Base-by-base conservation (phyloP, 2,113 vertebrate genomes). In the Tichodroma muraria region DNA sequence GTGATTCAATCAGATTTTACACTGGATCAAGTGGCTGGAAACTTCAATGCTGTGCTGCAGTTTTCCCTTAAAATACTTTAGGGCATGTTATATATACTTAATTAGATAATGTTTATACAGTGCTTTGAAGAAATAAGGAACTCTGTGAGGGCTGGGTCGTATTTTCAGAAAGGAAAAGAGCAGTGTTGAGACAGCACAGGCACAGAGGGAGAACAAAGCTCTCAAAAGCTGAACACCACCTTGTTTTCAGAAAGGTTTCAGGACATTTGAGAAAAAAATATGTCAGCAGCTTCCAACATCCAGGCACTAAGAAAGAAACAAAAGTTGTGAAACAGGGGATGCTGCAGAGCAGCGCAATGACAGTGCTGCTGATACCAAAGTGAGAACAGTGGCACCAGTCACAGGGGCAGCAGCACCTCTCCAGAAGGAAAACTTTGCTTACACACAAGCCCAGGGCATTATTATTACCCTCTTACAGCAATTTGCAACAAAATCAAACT, bases 101-200 rank as follows among this genome's bases (percentile, higher is more conserved):
- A 96, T 97, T 96, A 96, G 94, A 88, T 96, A 95, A 96, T 96
- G 93, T 96, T 94, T 92, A 96, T 90, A 78, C 93, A 93, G 80
- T 75, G 78, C 92, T 95, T 93, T 95, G 95, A 95, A 93, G 93
- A 94, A 90, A 80, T 28, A 45, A 40, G 80, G 72, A 72, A 70
- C 66, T 66, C 92, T 49, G 31, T 10, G 56, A 85, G 82, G 87
- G 73, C 80, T 94, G 71, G 69, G 72, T n/a, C 5, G 0, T 18
- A 11, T 56, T 61, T 89, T 30, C 44, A 69, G 84, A 89, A 17
- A 73, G 84, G 45, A 63, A 79, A 65, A 50, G 72, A 72, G 35
- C 69, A 66, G 31, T 7, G 11, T 56, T 42, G 81, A 89, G 75
- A 69, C 47, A 88, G 92, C 79, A 50, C 1, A 69, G 70, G 84